Conservation (phyloP, 2,113 vertebrate genomes). For the Cromileptes altivelis region DNA sequence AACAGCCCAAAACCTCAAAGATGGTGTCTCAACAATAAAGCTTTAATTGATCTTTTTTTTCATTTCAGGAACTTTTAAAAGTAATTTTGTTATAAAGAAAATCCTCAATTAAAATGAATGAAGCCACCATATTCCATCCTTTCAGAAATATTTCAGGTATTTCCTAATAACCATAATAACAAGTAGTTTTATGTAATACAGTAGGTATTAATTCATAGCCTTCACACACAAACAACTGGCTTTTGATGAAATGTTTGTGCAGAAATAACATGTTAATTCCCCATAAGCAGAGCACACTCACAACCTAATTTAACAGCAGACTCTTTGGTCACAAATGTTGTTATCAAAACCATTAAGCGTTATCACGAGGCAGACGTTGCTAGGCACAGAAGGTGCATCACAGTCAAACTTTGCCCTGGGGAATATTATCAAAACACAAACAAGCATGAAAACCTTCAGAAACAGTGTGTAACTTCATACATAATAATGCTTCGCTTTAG, state of each 20-base stretch:
- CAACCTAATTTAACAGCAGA: neutral
- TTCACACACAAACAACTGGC: neutral
- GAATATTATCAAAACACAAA: conserved; percentile 39
- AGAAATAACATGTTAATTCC: conserved; percentile 15
- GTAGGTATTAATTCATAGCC: neutral
- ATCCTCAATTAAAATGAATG: neutral
- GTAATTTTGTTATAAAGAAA: too few relatives aligned
- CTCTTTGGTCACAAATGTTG: conserved; percentile 13
- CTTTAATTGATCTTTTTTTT: neutral
- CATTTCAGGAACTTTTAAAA: neutral
- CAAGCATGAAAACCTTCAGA: neutral
- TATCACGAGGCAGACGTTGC: conserved; percentile 46
- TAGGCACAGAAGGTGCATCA: conserved; percentile 16
- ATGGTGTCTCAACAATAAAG: neutral
- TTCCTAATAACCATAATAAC: neutral
- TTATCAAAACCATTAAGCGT: conserved; percentile 25
- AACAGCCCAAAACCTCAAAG: neutral
- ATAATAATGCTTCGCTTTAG: conserved; percentile 2
- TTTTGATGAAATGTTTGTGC: neutral
- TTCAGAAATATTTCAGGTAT: neutral
- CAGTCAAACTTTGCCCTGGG: conserved; percentile 53
- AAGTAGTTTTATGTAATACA: neutral
- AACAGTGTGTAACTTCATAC: neutral
- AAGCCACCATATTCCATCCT: neutral
- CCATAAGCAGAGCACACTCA: conserved; percentile 9